Evolutionary conservation across 1,140 invertebrate species (phyloP).

Genomic region (Venustaconcha ellipsiformis): DNA sequence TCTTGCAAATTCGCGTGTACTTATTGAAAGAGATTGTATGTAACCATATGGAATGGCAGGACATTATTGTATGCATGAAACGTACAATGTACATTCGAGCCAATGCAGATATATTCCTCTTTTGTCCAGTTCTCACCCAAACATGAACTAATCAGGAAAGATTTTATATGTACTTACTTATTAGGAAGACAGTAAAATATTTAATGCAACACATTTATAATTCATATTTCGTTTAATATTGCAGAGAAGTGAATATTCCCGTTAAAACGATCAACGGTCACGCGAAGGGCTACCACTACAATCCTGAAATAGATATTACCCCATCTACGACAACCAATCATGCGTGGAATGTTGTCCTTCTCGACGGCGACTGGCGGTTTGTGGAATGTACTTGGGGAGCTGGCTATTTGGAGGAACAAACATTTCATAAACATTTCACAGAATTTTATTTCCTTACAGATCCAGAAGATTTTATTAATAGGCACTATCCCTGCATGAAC

Average conservation of each 20-base stretch:
- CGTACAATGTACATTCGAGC: too few relatives aligned
- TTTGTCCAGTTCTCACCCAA: too few relatives aligned
- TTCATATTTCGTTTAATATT: constrained; percentile 1
- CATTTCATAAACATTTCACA: constrained; percentile 39
- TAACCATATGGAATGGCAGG: too few relatives aligned
- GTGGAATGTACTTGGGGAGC: constrained; percentile 69
- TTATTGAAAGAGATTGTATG: too few relatives aligned
- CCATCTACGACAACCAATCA: constrained; percentile 83
- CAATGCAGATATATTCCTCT: too few relatives aligned
- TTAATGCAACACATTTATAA: not conserved
- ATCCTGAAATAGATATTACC: constrained; percentile 92
- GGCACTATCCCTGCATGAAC: constrained; percentile 70
- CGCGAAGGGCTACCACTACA: constrained; percentile 96
- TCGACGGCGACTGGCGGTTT: constrained; percentile 48
- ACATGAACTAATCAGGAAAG: too few relatives aligned
- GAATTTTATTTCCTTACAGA: constrained; percentile 71
- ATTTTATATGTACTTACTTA: too few relatives aligned
- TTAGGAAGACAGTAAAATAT: too few relatives aligned
- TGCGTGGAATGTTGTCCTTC: constrained; percentile 53
- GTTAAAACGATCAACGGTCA: constrained; percentile 76
- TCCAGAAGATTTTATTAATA: constrained; percentile 69
- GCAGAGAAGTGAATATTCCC: constrained; percentile 21
- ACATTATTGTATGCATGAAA: too few relatives aligned
- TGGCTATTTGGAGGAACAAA: constrained; percentile 44
- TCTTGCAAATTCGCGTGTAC: too few relatives aligned